Base-by-base conservation (phyloP, 1,140 invertebrate genomes). In the Trissolcus basalis region DNA sequence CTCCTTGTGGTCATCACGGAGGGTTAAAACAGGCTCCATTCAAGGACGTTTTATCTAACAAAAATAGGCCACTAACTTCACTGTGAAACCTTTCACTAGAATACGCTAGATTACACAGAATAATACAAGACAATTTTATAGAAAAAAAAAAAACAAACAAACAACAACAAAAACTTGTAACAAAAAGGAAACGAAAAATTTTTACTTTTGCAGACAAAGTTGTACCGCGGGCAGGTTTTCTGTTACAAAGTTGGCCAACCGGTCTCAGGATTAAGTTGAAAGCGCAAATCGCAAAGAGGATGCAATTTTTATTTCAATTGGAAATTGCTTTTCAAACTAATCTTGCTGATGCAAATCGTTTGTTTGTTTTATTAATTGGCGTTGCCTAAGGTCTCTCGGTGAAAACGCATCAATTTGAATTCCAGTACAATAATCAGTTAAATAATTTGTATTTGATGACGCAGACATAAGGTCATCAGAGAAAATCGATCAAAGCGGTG, bases 401-500 rank as follows among this genome's bases (percentile, higher is more conserved):
- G 19, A 6, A 6, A 27, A 27, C 19, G 19, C 19, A 27, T 27
- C 19, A 27, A 27, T 27, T 27, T 6, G 19, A 27, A 27, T 27
- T 27, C 19, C 19, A 27, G 19, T 27, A 27, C 19, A 27, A 27
- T 60, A 49, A 60, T 73, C 35, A 60, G 44, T 55, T 60, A 60
- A 65, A 65, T 73, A 65, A 73, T 67, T 55, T 60, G 19, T 65
- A 54, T 60, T 55, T 55, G 19, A 73, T 73, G 19, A 44, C 45
- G 53, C 14, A 53, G 36, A 53, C 51, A 60, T 60, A 68, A 64
- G 39, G 36, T 43, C 64, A 14, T 45, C 43, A 35, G 64, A 69
- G 64, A 69, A 69, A 65, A 64, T 75, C 65, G 53, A 75, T 75
- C 59, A 69, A 60, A 35, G 47, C 41, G 35, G 48, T 59, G 64